Evolutionary conservation across 2,797 vertebrate genomes (phyloP), one percentile per base, ranked within the genome.

Genomic region (Taenioides sp.): DNA sequence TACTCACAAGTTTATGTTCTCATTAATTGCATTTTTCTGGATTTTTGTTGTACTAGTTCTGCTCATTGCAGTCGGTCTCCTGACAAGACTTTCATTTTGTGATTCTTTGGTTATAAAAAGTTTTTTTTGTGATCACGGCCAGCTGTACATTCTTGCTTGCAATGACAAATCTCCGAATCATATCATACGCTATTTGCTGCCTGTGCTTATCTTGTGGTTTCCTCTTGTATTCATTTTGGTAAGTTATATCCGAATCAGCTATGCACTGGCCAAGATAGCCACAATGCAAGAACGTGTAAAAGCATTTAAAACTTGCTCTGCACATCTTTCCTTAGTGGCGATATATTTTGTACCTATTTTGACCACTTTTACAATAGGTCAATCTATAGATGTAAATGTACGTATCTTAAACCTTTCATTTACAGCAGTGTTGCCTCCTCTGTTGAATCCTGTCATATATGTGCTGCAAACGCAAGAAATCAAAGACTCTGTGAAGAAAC

Each of bases 381-480:
- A 57, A 54, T 77, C 70, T 7, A 91, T 91, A 22, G 69, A 87
- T 72, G 72, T 40, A 12, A 90, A 92, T 67, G 49, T 68, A 34
- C 83, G 89, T 50, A 92, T 66, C 6, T n/a, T 66, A 52, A 66
- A 66, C 28, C 25, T 66, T 27, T 66, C 65, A 1, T 20, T 66
- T 23, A 82, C 85, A 3, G 81, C 84, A 0, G 57, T 85, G 14
- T 70, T 92, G 31, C 90, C 88, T 61, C 84, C 91, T 1, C 83
- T 89, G 85, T 49, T 92, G 31, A 93, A 93, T 69, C 89, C 88
- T 52, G 85, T 92, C 17, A 89, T 92, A 66, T 92, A 91, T 78
- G 88, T 89, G 18, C 70, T 92, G 7, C 90, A 91, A 71, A 93
- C 91, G 7, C 83, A 90, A 20, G 90, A 93, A 84, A 88, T 92